phyloP scores from a whole-genome alignment of 2,113 vertebrate species.

The Scomber japonicus region DNA sequence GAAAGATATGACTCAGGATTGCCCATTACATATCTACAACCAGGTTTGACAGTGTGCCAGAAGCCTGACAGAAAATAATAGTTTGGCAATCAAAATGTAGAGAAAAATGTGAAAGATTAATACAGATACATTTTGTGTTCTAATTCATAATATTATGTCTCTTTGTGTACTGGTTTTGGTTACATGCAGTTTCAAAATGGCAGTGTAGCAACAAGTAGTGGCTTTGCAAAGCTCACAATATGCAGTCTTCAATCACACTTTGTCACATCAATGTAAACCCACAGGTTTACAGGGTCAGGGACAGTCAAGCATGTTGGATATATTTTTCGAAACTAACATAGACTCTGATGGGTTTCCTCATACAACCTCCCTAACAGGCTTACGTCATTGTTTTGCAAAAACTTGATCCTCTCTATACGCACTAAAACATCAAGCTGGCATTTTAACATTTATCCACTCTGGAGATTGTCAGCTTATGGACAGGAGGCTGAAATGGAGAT shows the following conservation, averaged over 20 bases:
- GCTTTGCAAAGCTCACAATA: not conserved
- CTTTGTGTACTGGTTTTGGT: not conserved
- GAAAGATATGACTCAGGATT: too few species aligned
- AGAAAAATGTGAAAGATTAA: not conserved
- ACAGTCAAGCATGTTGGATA: too few species aligned
- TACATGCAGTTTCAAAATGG: not conserved
- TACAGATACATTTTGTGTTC: not conserved
- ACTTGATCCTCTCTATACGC: not conserved
- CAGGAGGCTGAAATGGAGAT: not conserved
- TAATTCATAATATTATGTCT: not conserved
- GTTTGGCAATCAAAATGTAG: too few species aligned
- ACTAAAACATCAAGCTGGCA: slow-evolving; percentile 21
- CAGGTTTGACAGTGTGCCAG: not conserved
- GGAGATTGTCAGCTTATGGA: not conserved
- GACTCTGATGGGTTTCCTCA: too few species aligned
- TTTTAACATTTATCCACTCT: slow-evolving; percentile 11
- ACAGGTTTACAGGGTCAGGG: too few species aligned
- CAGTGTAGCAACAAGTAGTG: not conserved
- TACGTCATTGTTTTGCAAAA: slow-evolving; percentile 20
- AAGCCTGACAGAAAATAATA: not conserved
- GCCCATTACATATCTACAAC: not conserved
- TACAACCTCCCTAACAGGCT: not conserved
- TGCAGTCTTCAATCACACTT: not conserved
- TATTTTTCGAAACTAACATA: too few species aligned
- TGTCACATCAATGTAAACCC: not conserved